A percentile compares a stretch with the other conserved stretches of the same genome.
Conservation (phyloP, 2,797 vertebrate genomes). For the Danio kyathit region DNA sequence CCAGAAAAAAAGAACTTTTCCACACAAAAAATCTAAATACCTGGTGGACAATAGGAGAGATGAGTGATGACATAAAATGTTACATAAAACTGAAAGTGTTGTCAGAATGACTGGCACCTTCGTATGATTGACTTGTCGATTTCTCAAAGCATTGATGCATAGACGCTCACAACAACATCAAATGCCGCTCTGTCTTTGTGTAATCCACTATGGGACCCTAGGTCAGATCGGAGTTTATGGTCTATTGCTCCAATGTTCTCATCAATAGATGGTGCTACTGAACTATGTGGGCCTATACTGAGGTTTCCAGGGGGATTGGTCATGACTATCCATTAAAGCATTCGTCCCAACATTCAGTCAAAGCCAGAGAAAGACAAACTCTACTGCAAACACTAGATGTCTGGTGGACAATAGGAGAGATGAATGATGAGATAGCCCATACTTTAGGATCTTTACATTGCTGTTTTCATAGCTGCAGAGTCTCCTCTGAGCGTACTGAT, state of each 20-base stretch:
- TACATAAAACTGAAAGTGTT: not conserved
- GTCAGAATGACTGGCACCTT: not conserved
- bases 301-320: not conserved
- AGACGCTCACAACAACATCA: slow-evolving; percentile 15
- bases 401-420: slow-evolving; percentile 26
- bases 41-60: not conserved
- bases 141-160: not conserved
- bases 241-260: not conserved
- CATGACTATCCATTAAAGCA: slow-evolving; percentile 26
- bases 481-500: slow-evolving; percentile 11
- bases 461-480: slow-evolving; percentile 31
- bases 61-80: not conserved
- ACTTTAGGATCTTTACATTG: slow-evolving; percentile 39
- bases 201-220: not conserved
- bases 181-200: slow-evolving; percentile 42
- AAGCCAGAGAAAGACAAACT: slow-evolving; percentile 21
- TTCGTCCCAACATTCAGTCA: slow-evolving; percentile 17
- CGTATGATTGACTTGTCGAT: not conserved
- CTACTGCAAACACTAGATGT: slow-evolving; percentile 18
- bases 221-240: not conserved
- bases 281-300: slow-evolving; percentile 55
- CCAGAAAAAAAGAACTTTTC: too few species aligned
- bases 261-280: slow-evolving; percentile 74
- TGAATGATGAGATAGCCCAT: slow-evolving; percentile 38
- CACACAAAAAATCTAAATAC: too few species aligned